phyloP scores from a whole-genome alignment of 1,140 invertebrate genomes.

The Planococcus citri region DNA sequence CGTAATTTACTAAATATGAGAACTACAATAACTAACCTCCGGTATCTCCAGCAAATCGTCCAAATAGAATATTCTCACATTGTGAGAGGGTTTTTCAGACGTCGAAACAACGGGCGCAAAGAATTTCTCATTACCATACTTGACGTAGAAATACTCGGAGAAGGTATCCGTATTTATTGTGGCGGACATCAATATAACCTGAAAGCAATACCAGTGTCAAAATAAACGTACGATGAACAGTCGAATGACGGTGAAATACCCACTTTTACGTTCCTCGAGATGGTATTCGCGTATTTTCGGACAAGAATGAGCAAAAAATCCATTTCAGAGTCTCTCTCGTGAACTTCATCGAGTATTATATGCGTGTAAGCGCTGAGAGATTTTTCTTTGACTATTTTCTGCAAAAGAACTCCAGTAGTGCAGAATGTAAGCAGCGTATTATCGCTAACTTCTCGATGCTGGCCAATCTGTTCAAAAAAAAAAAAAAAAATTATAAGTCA shows the following conservation, averaged over 20 bases:
- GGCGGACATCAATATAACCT: conserved; percentile 77
- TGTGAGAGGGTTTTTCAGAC: conserved; percentile 38
- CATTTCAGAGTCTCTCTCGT: conserved; percentile 88
- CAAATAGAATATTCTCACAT: conserved; percentile 53
- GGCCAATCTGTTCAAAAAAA: conserved; percentile 37
- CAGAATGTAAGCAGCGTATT: conserved; percentile 71
- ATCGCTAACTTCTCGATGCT: conserved; percentile 47
- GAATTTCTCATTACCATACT: conserved; percentile 35
- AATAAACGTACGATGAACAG: background rate
- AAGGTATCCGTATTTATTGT: conserved; percentile 64
- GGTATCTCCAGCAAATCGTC: conserved; percentile 34
- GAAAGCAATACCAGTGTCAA: conserved; percentile 29
- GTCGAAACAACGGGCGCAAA: conserved; percentile 46
- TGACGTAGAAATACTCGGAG: conserved; percentile 56
- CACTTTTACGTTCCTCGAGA: conserved; percentile 53
- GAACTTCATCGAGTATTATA: conserved; percentile 88
- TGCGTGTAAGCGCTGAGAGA: conserved; percentile 59
- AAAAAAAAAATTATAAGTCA: background rate
- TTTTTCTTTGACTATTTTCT: conserved; percentile 44
- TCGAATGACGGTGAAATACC: conserved; percentile 23
- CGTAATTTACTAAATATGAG: background rate
- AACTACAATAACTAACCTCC: background rate
- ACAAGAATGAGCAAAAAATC: conserved; percentile 83
- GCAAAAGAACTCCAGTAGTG: conserved; percentile 56
- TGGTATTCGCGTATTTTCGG: conserved; percentile 60